A percentile compares a stretch with the other conserved stretches of the same genome.
Evolutionary conservation across 2,888 invertebrate species (phyloP).

Genomic region (Megamerina dolium): DNA sequence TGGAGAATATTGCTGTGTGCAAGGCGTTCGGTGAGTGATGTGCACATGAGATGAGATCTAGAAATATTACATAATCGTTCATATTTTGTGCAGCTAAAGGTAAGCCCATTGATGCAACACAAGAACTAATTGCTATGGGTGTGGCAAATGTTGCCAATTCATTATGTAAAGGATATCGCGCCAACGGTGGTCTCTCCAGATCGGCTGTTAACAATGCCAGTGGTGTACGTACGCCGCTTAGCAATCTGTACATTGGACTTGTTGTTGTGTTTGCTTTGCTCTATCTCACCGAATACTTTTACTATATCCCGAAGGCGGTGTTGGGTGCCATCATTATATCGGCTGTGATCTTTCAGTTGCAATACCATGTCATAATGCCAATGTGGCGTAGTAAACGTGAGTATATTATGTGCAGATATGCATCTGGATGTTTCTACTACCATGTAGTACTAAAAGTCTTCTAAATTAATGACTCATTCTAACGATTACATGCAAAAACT

Average conservation of each 20-base stretch:
- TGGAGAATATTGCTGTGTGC: constrained; percentile 75
- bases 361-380: constrained; percentile 72
- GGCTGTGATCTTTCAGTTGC: constrained; percentile 84
- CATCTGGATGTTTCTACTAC: not conserved
- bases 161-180: constrained; percentile 74
- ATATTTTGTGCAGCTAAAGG: constrained; percentile 54
- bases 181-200: constrained; percentile 71
- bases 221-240: constrained; percentile 76
- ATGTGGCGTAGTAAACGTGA: constrained; percentile 84
- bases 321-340: constrained; percentile 83
- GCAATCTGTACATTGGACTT: constrained; percentile 72
- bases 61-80: not conserved
- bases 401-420: too few relatives aligned
- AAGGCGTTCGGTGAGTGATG: constrained; percentile 27
- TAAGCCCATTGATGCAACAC: constrained; percentile 76
- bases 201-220: constrained; percentile 81
- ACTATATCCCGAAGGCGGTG: constrained; percentile 76
- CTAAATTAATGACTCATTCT: too few relatives aligned
- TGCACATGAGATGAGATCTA: not conserved
- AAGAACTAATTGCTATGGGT: constrained; percentile 81
- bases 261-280: constrained; percentile 74
- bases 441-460: not conserved
- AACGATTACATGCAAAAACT: too few relatives aligned
- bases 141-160: constrained; percentile 69
- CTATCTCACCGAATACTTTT: constrained; percentile 80